Evolutionary conservation across 2,888 invertebrate species (phyloP), one percentile per base, ranked within the genome.

Genomic region (Drosophila mercatorum): DNA sequence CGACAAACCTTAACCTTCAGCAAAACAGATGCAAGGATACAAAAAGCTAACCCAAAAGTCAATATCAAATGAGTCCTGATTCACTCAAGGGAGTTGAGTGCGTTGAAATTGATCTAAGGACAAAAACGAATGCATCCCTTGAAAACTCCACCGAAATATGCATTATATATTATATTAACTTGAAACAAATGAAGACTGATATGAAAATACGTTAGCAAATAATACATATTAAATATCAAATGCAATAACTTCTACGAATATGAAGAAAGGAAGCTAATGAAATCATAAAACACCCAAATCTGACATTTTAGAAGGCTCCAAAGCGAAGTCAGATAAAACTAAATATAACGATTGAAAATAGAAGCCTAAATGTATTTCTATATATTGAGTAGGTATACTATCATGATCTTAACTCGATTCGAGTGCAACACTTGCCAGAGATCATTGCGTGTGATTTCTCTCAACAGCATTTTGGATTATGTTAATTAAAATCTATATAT

Each of bases 1-100:
- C 68, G 64, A 8, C 65, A 68, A 78, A 78, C 78, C 78, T 80
- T 80, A 80, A 78, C 78, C 78, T 72, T 80, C 65, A 63, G 41
- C 46, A 52, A 31, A 66, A 34, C 64, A 46, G 31, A 14, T 14
- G 36, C 12, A 3, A 5, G 38, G 3, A n/a, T 8, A 12, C 36
- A n/a, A 17, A 26, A 53, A 57, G 51, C 57, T 56, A 49, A 69
- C 22, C 62, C 51, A 65, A 38, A 59, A 55, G 17, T 49, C 26
- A 41, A 44, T 63, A 10, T 38, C 10, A 55, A 58, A 41, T 58
- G 41, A 49, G 55, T 43, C 38, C 34, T 46, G 36, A 60, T 43
- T 57, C 59, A 75, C 62, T 55, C 71, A 46, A 47, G n/a, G 59
- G 41, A 55, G 49, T 46, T 44, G 17, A 28, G 36, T 14, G 22